A percentile compares a stretch with the other conserved stretches of the same genome.
Evolutionary conservation across 1,140 invertebrate genomes (phyloP).

Genomic region (Magallana angulata): DNA sequence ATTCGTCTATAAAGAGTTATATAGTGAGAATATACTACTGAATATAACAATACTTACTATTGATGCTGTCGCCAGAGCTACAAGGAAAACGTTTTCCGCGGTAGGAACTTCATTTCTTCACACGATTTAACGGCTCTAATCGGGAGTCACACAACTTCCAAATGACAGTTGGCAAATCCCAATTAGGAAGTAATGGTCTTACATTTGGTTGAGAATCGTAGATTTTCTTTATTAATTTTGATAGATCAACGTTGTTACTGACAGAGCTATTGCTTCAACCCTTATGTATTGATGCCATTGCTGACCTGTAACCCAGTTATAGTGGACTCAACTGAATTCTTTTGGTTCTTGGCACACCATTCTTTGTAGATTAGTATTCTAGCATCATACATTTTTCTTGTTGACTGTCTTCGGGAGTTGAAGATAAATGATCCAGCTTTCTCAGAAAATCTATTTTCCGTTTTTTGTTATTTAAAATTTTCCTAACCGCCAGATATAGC

Average conservation of each 20-base stretch:
- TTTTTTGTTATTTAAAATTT: background rate
- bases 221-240: conserved; percentile 12
- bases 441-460: background rate
- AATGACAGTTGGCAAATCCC: conserved; percentile 39
- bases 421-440: background rate
- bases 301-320: background rate
- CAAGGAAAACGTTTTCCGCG: background rate
- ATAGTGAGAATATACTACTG: too few relatives aligned
- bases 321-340: background rate
- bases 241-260: background rate
- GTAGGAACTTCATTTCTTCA: background rate
- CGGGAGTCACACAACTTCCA: conserved; percentile 33
- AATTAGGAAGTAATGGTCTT: background rate
- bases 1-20: too few relatives aligned
- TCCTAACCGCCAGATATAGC: background rate
- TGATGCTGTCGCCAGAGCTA: background rate
- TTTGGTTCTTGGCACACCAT: background rate
- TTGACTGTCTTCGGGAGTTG: background rate
- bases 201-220: background rate
- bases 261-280: too few relatives aligned
- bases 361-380: background rate
- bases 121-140: conserved; percentile 40
- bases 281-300: conserved; percentile 37
- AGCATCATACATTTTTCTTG: background rate
- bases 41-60: too few relatives aligned